Percentiles rank a stretch among this genome's conserved stretches.
phyloP scores from a whole-genome alignment of 2,888 invertebrate species.

The Synanthedon andrenaeformis region DNA sequence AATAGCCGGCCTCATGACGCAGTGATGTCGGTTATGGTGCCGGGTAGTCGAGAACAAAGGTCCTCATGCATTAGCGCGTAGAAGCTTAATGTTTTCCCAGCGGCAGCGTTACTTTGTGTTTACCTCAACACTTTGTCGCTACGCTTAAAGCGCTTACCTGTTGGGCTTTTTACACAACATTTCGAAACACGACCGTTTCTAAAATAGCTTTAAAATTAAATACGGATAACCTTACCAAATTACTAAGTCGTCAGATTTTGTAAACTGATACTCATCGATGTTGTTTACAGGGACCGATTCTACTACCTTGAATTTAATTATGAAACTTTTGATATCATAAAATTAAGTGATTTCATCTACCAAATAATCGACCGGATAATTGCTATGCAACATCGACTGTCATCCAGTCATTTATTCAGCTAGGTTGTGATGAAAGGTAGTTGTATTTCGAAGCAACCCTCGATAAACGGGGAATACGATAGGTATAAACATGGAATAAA shows the following conservation, averaged over 20 bases:
- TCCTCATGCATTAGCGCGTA: conserved; percentile 47
- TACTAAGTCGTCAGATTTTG: not conserved
- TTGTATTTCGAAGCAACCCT: not conserved
- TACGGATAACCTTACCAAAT: not conserved
- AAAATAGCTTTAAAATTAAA: not conserved
- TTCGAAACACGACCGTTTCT: not conserved
- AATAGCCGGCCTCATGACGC: too few relatives aligned
- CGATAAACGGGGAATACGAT: conserved; percentile 17
- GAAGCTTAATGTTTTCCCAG: conserved; percentile 41
- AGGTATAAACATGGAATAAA: conserved; percentile 34
- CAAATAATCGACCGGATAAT: too few relatives aligned
- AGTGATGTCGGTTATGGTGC: too few relatives aligned
- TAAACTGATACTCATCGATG: not conserved
- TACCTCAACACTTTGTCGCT: conserved; percentile 39
- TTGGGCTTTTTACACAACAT: conserved; percentile 27
- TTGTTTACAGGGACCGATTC: not conserved
- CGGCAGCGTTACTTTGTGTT: conserved; percentile 43
- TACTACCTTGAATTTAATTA: not conserved
- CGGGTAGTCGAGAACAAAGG: conserved; percentile 15
- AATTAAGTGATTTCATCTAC: too few relatives aligned
- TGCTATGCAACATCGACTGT: too few relatives aligned
- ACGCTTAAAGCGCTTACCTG: conserved; percentile 30
- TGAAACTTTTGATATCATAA: too few relatives aligned
- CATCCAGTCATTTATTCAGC: too few relatives aligned
- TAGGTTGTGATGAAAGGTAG: not conserved